A percentile compares a stretch with the other conserved stretches of the same genome.
phyloP scores from a whole-genome alignment of 2,888 invertebrate species.

The Drosophila affinis region DNA sequence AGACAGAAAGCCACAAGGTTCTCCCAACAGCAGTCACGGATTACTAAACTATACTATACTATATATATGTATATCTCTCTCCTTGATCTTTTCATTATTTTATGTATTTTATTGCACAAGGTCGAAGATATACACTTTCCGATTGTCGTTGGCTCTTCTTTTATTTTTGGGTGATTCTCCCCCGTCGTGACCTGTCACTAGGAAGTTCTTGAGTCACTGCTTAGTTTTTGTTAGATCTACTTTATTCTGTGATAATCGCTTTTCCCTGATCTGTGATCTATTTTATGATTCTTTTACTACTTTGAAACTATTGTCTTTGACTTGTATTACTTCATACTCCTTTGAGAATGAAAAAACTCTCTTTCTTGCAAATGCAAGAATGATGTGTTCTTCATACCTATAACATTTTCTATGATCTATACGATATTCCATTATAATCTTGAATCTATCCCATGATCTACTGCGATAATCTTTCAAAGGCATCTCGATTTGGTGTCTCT shows the following conservation, averaged over 20 bases:
- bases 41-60: neutral
- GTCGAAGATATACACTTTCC: neutral
- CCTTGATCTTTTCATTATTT: neutral
- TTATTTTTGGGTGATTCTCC: neutral
- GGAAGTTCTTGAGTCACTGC: neutral
- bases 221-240: too few species aligned
- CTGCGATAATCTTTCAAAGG: slow-evolving; percentile 9
- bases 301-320: neutral
- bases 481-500: slow-evolving; percentile 13
- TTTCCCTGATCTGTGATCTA: neutral
- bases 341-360: too few species aligned
- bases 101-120: neutral
- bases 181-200: neutral
- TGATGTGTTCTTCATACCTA: too few species aligned
- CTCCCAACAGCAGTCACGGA: neutral
- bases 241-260: neutral
- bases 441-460: slow-evolving; percentile 4
- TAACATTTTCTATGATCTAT: too few species aligned
- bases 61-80: neutral
- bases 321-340: too few species aligned
- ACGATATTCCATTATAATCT: neutral
- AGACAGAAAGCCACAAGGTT: neutral
- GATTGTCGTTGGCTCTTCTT: neutral
- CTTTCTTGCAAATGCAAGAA: too few species aligned
- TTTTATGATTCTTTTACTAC: neutral